Evolutionary conservation across 2,888 invertebrate genomes (phyloP).

Genomic region (Nymphalis polychloros): DNA sequence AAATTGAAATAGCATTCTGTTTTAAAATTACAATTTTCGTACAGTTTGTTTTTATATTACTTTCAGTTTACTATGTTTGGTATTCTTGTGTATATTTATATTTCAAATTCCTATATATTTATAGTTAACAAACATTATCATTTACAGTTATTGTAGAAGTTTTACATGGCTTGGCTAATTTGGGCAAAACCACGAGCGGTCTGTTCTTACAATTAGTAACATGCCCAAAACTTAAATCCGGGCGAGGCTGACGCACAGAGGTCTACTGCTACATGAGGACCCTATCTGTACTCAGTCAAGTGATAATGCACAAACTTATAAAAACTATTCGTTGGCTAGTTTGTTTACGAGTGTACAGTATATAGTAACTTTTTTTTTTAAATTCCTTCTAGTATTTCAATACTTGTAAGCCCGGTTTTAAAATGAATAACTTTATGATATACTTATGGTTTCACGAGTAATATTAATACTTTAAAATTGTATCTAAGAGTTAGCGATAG

Average conservation of each 20-base stretch:
- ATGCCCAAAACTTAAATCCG: conserved; percentile 8
- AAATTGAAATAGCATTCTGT: conserved; percentile 9
- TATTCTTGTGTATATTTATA: no score
- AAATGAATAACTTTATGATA: no score
- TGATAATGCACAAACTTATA: neutral
- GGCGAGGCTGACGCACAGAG: neutral
- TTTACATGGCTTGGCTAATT: conserved; percentile 4
- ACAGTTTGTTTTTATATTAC: neutral
- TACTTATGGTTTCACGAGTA: no score
- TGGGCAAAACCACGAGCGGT: conserved; percentile 4
- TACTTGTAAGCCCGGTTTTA: no score
- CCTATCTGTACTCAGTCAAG: neutral
- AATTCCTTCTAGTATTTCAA: no score
- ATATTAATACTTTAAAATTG: no score
- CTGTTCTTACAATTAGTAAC: conserved; percentile 2
- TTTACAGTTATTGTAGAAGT: conserved; percentile 3
- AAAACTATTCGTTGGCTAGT: no score
- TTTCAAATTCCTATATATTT: no score
- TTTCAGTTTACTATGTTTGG: neutral
- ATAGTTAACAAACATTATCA: neutral
- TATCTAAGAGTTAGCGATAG: no score
- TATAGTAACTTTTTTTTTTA: no score
- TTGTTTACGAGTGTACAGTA: no score
- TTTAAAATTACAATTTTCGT: neutral
- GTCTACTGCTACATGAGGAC: no score